Base-by-base conservation (phyloP, 2,113 vertebrate species). In the Kryptolebias marmoratus region DNA sequence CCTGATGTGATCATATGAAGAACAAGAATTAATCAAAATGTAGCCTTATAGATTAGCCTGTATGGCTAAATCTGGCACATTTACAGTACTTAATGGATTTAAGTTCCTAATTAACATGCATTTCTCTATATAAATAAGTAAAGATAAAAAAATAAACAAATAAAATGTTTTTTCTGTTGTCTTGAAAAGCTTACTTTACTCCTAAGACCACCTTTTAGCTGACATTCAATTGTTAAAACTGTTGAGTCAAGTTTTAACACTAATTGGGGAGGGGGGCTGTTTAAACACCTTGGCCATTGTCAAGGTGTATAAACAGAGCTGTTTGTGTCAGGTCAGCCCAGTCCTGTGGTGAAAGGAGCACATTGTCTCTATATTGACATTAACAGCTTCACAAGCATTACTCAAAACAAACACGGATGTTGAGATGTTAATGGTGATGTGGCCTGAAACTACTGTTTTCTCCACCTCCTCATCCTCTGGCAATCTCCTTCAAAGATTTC, bases 381-480 rank as follows among this genome's bases (percentile, higher is more conserved):
- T 73, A 80, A 82, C 77, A 76, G 62, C 82, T 79, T 81, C 60
- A 55, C 69, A 61, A 32, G 67, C 44, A 55, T 65, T 48, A 59
- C 22, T 64, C 86, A 78, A 87, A 89, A 84, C 83, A 90, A 89
- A 90, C 88, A 84, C 0, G 0, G 64, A 9, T 4, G 36, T 84
- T 82, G 79, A 79, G 66, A 83, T 89, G 88, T 77, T 83, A 90
- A 89, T 87, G 64, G 67, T 9, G 52, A 55, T 0, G 47, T 66
- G 14, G 61, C 63, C 64, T 64, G 73, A 69, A 71, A 63, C 14
- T 71, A 42, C 39, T 48, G 49, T n/a, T 36, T 50, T 44, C 57
- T 68, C 53, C 56, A 73, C 72, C 73, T 73, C 53, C 56, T 74
- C 72, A 73, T 73, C 72, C 75, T 55, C 61, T 68, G 44, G 63